Percentiles rank a stretch among this genome's conserved stretches.
Evolutionary conservation across 2,797 vertebrate species (phyloP).

Genomic region (Platyrinchus mystaceus): DNA sequence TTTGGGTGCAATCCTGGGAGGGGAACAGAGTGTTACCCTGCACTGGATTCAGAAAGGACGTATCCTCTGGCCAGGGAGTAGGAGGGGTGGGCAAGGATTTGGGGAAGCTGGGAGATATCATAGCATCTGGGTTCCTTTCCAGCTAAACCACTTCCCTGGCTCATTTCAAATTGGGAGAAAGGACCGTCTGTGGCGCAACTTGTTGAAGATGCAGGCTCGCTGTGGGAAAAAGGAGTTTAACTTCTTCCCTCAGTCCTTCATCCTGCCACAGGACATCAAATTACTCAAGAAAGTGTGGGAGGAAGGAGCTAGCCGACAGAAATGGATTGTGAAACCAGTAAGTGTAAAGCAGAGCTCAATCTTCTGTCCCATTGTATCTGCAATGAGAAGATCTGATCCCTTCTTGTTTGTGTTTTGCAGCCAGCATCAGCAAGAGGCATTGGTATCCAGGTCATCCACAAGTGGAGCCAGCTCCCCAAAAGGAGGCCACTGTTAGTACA

Average conservation of each 20-base stretch:
- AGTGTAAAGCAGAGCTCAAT: background rate
- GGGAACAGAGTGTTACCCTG: background rate
- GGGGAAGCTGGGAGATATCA: background rate
- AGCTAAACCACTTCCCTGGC: slow-evolving; percentile 98
- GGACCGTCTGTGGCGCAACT: slow-evolving; percentile 94
- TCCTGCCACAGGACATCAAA: slow-evolving; percentile 95
- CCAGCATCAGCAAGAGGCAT: slow-evolving; percentile 94
- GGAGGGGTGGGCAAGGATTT: background rate
- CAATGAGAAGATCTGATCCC: background rate
- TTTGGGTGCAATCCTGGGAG: background rate
- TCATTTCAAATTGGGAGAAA: slow-evolving; percentile 98
- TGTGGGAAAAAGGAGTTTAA: slow-evolving; percentile 92
- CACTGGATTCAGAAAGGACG: background rate
- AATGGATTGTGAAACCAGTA: slow-evolving; percentile 98
- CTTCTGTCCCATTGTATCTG: background rate
- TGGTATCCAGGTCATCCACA: slow-evolving; percentile 97
- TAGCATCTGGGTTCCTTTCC: background rate
- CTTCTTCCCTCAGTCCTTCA: slow-evolving; percentile 93
- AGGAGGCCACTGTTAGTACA: slow-evolving; percentile 93
- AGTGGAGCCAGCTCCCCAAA: slow-evolving; percentile 97
- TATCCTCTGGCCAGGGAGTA: background rate
- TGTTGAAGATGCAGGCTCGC: slow-evolving; percentile 90
- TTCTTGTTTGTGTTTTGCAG: slow-evolving; percentile 68
- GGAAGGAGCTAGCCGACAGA: slow-evolving; percentile 83
- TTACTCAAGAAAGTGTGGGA: slow-evolving; percentile 92